phyloP scores from a whole-genome alignment of 92 coral and sea anemone species.

The Isaurus tuberculatus region DNA sequence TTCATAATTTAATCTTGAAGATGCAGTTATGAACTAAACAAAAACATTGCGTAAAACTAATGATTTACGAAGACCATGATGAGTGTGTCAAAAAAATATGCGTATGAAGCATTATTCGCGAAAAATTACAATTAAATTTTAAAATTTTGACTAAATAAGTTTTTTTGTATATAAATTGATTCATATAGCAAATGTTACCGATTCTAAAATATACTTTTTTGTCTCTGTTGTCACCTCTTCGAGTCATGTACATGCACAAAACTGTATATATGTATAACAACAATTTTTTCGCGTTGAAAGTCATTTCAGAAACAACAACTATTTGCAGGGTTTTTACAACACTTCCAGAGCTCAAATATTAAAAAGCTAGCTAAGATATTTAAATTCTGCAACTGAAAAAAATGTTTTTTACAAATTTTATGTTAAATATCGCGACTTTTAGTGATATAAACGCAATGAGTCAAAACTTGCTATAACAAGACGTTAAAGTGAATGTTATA shows the following conservation, averaged over 20 bases:
- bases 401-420: neutral
- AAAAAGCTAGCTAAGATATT: neutral
- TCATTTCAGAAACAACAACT: neutral
- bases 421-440: neutral
- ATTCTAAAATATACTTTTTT: neutral
- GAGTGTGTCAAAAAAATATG: neutral
- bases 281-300: neutral
- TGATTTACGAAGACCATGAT: no score
- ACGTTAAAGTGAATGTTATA: constrained; percentile 55
- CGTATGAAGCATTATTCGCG: neutral
- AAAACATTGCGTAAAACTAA: no score
- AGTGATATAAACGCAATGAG: neutral
- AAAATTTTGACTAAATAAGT: neutral
- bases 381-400: neutral
- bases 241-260: neutral
- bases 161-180: neutral
- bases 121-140: neutral
- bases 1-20: no score
- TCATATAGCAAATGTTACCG: neutral
- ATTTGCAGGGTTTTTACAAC: neutral
- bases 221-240: neutral
- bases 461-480: neutral
- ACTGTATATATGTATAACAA: neutral
- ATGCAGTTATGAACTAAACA: no score
- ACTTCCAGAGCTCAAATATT: neutral